phyloP scores from a whole-genome alignment of 2,113 vertebrate species.

The Megaceryle torquata region DNA sequence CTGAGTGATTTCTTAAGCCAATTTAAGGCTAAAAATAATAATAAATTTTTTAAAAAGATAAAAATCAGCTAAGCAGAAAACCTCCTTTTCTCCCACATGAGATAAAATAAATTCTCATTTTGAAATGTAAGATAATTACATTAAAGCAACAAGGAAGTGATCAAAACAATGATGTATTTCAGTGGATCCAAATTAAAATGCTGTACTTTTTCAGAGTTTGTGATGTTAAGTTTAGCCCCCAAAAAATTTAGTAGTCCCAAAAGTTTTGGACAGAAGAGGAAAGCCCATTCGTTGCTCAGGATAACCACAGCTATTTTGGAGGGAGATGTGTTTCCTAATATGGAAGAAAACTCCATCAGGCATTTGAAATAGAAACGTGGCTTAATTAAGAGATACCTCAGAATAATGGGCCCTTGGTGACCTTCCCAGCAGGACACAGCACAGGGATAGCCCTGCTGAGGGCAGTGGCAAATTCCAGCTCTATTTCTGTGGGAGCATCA shows the following conservation, averaged over 20 bases:
- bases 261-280: not conserved
- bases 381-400: not conserved
- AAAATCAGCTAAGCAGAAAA: not conserved
- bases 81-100: not conserved
- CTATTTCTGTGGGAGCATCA: not conserved
- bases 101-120: not conserved
- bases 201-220: not conserved
- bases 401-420: not conserved
- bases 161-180: not conserved
- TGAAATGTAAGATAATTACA: not conserved
- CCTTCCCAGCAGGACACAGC: not conserved
- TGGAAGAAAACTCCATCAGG: constrained; percentile 11
- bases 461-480: not conserved
- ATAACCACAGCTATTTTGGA: not conserved
- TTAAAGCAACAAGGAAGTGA: not conserved
- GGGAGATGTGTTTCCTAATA: constrained; percentile 21
- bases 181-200: not conserved
- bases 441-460: not conserved
- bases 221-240: not conserved
- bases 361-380: constrained; percentile 14
- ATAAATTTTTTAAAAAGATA: not conserved
- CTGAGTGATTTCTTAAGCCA: not conserved
- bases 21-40: not conserved
- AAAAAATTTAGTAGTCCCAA: not conserved
- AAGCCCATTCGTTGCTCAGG: not conserved